Evolutionary conservation across 2,113 vertebrate species (phyloP), one percentile per base, ranked within the genome.

Genomic region (Eulemur macaco): DNA sequence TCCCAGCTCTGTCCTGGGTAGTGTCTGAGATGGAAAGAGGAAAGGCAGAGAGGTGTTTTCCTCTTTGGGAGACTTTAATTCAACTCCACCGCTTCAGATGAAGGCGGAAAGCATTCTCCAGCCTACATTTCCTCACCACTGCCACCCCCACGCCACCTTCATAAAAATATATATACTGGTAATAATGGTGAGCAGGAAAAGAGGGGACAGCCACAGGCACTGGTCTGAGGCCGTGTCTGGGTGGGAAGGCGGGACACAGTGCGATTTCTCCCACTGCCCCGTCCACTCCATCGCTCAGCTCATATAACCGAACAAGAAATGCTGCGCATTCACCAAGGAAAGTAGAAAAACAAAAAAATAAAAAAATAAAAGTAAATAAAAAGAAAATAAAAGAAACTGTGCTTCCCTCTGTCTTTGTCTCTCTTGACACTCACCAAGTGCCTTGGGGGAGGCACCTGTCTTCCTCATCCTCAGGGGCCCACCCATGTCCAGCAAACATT

Each of bases 11-110:
- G 29, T 34, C 64, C 2, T 18, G 25, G 47, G 39, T 6, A 17
- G 23, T 31, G 27, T 12, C 8, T 89, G n/a, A 54, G 42, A 56
- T 0, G 12, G 23, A 8, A 5, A 56, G 21, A 34, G 13, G 37
- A 29, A n/a, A 31, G 29, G 34, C 39, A 68, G 45, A 80, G 8
- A 23, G 37, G 52, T 14, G 6, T n/a, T 14, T 27, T 66, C 21
- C 12, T 96, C 45, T 94, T 60, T 8, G n/a, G 34, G 37, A 37
- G 60, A 73, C 20, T 86, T 73, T 31, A 66, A 80, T 47, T 85
- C 45, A 47, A 45, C 54, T n/a, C 68, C 21, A 76, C 39, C 10
- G 39, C 25, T 82, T 80, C 20, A 31, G 45, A 71, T 45, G 34
- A 66, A 80, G 37, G 52, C 14, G 4, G 11, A 42, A 73, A 66